These are phyloP conservation scores for Chymomyza fuscimana DNA, from an alignment of 2,888 invertebrate species.

Conservation along the genomic window DNA sequence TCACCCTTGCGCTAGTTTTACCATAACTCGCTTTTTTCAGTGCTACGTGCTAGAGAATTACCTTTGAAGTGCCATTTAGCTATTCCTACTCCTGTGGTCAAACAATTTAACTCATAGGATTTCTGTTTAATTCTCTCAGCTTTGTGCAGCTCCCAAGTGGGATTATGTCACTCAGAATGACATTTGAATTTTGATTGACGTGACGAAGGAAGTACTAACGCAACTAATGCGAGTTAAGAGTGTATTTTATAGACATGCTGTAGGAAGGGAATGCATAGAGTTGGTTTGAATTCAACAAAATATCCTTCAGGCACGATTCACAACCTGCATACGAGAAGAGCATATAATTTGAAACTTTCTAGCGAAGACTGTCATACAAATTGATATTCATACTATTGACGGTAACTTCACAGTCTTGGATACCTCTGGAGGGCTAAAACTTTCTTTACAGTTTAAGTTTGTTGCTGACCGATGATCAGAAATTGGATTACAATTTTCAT, in stretches of 20 bases:
- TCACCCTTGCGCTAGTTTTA: conserved; percentile 26
- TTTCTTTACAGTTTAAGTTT: no score
- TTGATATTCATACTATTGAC: no score
- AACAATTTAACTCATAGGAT: conserved; percentile 76
- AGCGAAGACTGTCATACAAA: no score
- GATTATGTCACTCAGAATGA: conserved; percentile 78
- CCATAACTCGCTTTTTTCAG: conserved; percentile 66
- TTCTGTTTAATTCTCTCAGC: conserved; percentile 63
- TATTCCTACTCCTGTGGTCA: conserved; percentile 63
- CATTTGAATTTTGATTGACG: conserved; percentile 78
- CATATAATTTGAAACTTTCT: no score
- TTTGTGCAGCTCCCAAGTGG: conserved; percentile 75
- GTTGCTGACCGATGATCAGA: no score
- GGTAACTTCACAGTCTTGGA: no score
- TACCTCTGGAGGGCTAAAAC: no score
- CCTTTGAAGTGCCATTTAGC: neutral
- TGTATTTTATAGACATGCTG: neutral
- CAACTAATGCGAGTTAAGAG: neutral
- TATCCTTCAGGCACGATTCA: no score
- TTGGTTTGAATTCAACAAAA: neutral
- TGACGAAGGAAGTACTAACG: neutral
- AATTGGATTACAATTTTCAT: no score
- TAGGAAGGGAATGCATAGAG: neutral
- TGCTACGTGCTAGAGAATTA: neutral
- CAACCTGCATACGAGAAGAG: no score